Base-by-base conservation (phyloP, 2,888 invertebrate species). In the Meghimatium bilineatum region DNA sequence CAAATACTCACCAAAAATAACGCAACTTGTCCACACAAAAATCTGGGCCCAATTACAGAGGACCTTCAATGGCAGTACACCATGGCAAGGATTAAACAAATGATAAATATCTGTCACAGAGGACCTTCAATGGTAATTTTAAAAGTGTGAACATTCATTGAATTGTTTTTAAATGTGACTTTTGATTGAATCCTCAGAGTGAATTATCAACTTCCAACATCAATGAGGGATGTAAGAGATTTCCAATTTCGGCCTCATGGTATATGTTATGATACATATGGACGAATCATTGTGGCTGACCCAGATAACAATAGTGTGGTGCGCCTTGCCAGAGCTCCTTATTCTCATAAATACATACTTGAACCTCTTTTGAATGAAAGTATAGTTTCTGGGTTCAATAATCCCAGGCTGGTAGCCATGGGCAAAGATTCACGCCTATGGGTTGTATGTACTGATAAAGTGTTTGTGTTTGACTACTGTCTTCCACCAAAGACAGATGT, bases 281-380 rank as follows among this genome's bases (percentile, higher is more conserved):
- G 90, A 63, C 88, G 89, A 49, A 88, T 90, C 84, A 88, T 90
- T 26, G 88, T 90, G 1, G 87, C 90, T 0, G 90, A 90, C 85
- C 87, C 89, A 38, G 87, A 85, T 78, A 90, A 89, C 85, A 86
- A 89, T 74, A 26, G 74, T 23, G 80, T 85, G 26, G n/a, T 85
- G 17, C 82, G 85, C 1, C 67, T 85, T 36, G 75, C 80, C 36
- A n/a, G 79, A 79, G 49, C 23, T 34, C 29, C 67, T n/a, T 10
- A 12, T 0, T 66, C 80, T 32, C 52, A 56, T 1, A 60, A 71
- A 56, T 80, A 80, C 38, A 71, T 34, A 26, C 67, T 80, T 32
- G 71, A 80, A 71, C 80, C 80, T 26, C 60, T 80, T 1, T 14
- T 80, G 56, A 52, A 23, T 32, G 14, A 56, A 34, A 71, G 12